These are phyloP conservation scores for Eutrigla gurnardus DNA, from an alignment of 2,797 vertebrate genomes.

Conservation along the genomic window DNA sequence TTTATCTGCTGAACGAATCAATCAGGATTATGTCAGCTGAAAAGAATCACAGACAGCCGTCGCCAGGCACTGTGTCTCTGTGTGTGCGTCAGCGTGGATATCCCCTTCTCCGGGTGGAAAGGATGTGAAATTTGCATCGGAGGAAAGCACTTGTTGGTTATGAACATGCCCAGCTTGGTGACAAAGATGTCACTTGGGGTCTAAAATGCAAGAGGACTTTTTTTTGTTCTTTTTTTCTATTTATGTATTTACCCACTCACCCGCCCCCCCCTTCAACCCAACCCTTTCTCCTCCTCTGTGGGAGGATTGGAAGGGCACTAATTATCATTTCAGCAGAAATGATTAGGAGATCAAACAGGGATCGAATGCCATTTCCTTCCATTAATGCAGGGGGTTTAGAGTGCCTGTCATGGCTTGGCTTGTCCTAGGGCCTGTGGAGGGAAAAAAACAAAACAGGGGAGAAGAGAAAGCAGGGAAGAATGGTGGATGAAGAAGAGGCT, in stretches of 20 bases:
- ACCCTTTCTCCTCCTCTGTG: slow-evolving; percentile 66
- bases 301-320: slow-evolving; percentile 89
- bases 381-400: slow-evolving; percentile 94
- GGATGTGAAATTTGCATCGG: slow-evolving; percentile 70
- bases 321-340: slow-evolving; percentile 99
- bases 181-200: slow-evolving; percentile 88
- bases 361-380: slow-evolving; percentile 95
- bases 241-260: slow-evolving; percentile 60
- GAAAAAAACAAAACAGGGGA: slow-evolving; percentile 33
- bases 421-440: slow-evolving; percentile 87
- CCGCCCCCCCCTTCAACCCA: slow-evolving; percentile 20
- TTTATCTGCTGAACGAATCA: slow-evolving; percentile 99
- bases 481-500: slow-evolving; percentile 85
- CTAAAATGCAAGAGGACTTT: slow-evolving; percentile 52
- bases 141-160: slow-evolving; percentile 89
- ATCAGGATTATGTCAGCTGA: slow-evolving; percentile 99
- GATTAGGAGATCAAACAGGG: slow-evolving; percentile 97
- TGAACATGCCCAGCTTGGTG: slow-evolving; percentile 86
- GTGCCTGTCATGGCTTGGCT: slow-evolving; percentile 91
- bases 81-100: slow-evolving; percentile 53
- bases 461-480: slow-evolving; percentile 49
- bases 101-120: slow-evolving; percentile 37
- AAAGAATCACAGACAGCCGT: slow-evolving; percentile 96
- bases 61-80: slow-evolving; percentile 80
- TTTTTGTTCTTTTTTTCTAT: slow-evolving; percentile 66